Evolutionary conservation across 2,888 invertebrate genomes (phyloP), one percentile per base, ranked within the genome.

Genomic region (Pheosia tremula): DNA sequence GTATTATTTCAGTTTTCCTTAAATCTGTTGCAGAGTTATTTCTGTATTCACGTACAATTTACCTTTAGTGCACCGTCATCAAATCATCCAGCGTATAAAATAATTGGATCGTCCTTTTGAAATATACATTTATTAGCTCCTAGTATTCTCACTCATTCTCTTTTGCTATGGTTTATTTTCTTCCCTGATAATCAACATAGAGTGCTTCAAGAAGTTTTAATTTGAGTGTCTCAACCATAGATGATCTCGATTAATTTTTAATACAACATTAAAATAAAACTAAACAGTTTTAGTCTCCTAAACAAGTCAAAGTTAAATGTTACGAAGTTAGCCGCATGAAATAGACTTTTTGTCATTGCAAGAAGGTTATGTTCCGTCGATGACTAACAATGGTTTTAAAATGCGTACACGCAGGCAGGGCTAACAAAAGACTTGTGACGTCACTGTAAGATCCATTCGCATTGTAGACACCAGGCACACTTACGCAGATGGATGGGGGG

Each of bases 391-490:
- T 63, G 45, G 66, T 68, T 74, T 60, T 69, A 73, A 68, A 71
- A 69, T 69, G 69, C 69, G 71, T 69, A 71, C 73, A 67, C 69
- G 67, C 64, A 58, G 47, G 47, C 47, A 4, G n/a, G 43, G 47
- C 47, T 47, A 47, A 47, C 47, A 47, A 47, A 47, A 47, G 47
- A 47, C 47, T 11, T 4, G 47, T 47, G 47, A 24, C 50, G 50
- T 50, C 50, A 50, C 50, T 10, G 7, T 6, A 50, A 24, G 50
- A 49, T 57, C 45, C 54, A 39, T 56, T 41, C 57, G 69, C 58
- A 75, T 73, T 74, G 75, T 73, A 60, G 57, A 66, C 61, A 66
- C 39, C 69, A 71, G 71, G 69, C 62, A 66, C 69, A 71, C 61
- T 71, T 64, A 66, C 56, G 61, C 58, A 64, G 36, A 47, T 49